Base-by-base conservation (phyloP, 2,113 vertebrate genomes). In the Rhombomys opimus region DNA sequence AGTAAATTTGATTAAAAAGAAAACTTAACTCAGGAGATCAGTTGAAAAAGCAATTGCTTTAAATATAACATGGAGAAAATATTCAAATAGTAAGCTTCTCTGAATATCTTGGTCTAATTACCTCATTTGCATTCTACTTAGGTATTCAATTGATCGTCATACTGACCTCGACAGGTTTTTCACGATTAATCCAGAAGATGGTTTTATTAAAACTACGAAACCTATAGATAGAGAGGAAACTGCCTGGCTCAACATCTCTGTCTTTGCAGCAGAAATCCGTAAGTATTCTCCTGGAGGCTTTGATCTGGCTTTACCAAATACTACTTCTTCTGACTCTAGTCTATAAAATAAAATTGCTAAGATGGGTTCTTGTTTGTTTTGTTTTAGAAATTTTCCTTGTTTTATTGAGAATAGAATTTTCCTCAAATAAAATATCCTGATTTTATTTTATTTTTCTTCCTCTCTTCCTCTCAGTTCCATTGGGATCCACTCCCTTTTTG, bases 141-240 rank as follows among this genome's bases (percentile, higher is more conserved):
- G 99, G 97, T 99, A 99, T 98, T 99, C 99, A 97, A 99, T 99
- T 93, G 99, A 99, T 97, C 99, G 99, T 77, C 99, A 99, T 96
- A 99, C 99, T 57, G 99, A 99, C 97, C 98, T 99, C 35, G 99
- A 99, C 97, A 99, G 99, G 98, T 99, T 99, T 97, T 99, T 99
- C 98, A 99, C 97, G 94, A 99, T 99, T 96, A 99, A 99, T 96
- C 94, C 98, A 93, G 99, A 99, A 86, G 99, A 99, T 67, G 99
- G 99, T 95, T 98, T 99, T 98, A 99, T 99, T 94, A 99, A 98
- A 97, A 99, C 99, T 30, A 99, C 98, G 1, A 99, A 99, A 98
- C 98, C 99, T 20, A 98, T 99, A 98, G 99, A 99, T 98, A 98
- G 99, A 97, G 99, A 99, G 97, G 97, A 99, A 67, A 99, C 99